These are phyloP conservation scores for Entomyzon cyanotis DNA, from an alignment of 2,113 vertebrate species.

Conservation along the genomic window DNA sequence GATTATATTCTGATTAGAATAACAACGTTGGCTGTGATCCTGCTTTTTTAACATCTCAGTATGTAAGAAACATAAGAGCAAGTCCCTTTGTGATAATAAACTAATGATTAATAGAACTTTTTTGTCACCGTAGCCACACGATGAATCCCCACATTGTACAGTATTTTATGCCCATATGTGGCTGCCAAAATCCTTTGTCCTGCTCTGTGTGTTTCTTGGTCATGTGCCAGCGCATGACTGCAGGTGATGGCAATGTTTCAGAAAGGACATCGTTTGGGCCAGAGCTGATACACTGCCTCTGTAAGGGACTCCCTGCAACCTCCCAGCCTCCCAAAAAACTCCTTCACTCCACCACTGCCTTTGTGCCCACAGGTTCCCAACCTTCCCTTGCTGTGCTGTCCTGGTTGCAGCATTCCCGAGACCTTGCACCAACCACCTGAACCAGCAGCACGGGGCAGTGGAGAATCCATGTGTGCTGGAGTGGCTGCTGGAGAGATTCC, in stretches of 20 bases:
- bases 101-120: not conserved
- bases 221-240: not conserved
- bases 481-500: not conserved
- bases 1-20: conserved; percentile 29
- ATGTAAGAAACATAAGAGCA: not conserved
- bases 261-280: not conserved
- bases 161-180: not conserved
- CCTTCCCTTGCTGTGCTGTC: not conserved
- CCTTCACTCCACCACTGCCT: not conserved
- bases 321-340: not conserved
- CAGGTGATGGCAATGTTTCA: conserved; percentile 29
- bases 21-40: not conserved
- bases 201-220: not conserved
- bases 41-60: not conserved
- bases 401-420: not conserved
- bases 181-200: conserved; percentile 29
- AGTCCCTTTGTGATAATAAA: not conserved
- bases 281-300: not conserved
- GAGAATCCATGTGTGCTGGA: not conserved
- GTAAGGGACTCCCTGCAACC: not conserved
- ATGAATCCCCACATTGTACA: not conserved
- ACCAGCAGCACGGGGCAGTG: rapidly evolving
- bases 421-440: not conserved
- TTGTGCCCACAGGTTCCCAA: not conserved
- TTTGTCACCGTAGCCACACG: not conserved